These are phyloP conservation scores for Atta texana DNA, from an alignment of 1,140 invertebrate species.

Conservation along the genomic window DNA sequence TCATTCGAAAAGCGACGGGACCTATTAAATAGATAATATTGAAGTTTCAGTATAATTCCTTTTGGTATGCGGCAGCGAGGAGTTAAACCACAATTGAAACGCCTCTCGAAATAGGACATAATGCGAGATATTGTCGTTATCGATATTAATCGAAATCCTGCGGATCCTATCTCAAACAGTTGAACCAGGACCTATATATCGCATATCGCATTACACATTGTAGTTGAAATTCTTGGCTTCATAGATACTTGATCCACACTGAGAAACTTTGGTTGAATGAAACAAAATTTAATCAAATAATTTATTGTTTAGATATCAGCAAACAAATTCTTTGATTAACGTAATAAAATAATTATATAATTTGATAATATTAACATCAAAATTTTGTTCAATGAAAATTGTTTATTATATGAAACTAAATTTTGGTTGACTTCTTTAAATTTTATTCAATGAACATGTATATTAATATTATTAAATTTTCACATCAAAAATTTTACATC, in stretches of 20 bases:
- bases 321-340: no score
- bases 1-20: background rate
- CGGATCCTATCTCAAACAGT: slow-evolving; percentile 32
- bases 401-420: no score
- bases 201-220: slow-evolving; percentile 26
- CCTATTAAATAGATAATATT: background rate
- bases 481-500: no score
- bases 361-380: no score
- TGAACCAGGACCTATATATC: slow-evolving; percentile 10
- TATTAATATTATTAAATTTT: no score
- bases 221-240: slow-evolving; percentile 39
- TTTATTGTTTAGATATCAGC: no score
- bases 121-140: slow-evolving; percentile 45
- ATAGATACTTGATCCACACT: background rate
- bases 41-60: background rate
- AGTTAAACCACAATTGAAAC: slow-evolving; percentile 38
- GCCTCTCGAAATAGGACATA: slow-evolving; percentile 35
- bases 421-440: no score
- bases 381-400: no score
- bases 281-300: no score
- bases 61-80: slow-evolving; percentile 8
- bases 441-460: no score
- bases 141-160: slow-evolving; percentile 50
- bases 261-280: no score
- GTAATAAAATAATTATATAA: no score